These are phyloP conservation scores for Anagyrus pseudococci DNA, from an alignment of 2,888 invertebrate species.

Conservation along the genomic window DNA sequence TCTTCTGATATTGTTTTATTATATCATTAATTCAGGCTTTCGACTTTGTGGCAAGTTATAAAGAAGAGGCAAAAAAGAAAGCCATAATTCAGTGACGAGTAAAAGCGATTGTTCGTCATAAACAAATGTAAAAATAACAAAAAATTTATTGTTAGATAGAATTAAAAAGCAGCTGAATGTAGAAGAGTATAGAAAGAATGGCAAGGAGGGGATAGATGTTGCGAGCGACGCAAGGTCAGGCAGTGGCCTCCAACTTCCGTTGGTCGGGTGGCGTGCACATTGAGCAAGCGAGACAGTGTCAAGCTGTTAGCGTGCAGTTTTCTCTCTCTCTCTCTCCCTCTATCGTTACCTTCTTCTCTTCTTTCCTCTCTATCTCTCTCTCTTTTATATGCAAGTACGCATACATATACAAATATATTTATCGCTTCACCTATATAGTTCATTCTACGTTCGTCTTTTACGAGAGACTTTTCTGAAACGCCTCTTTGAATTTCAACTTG, in stretches of 20 bases:
- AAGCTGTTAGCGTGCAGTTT: slow-evolving; percentile 33
- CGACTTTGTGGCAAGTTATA: no score
- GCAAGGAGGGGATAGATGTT: slow-evolving; percentile 40
- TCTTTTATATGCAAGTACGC: background rate
- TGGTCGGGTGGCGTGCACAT: slow-evolving; percentile 47
- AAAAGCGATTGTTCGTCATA: no score
- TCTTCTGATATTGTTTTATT: no score
- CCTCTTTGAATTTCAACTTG: no score
- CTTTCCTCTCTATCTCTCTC: slow-evolving; percentile 7
- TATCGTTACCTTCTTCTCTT: background rate
- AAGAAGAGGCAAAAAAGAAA: no score
- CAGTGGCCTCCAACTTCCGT: slow-evolving; percentile 62
- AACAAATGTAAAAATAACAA: background rate
- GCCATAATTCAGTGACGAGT: no score
- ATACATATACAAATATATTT: no score
- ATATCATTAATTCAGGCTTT: no score
- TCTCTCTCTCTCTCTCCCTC: background rate
- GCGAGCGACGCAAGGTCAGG: slow-evolving; percentile 59
- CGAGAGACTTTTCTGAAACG: no score
- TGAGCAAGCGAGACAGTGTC: slow-evolving; percentile 21
- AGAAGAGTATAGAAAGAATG: background rate
- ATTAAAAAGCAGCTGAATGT: background rate
- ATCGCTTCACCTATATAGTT: no score
- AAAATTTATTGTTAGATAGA: slow-evolving; percentile 2
- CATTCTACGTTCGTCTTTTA: no score